These are phyloP conservation scores for Indri indri DNA, from an alignment of 2,113 vertebrate genomes.

Conservation along the genomic window DNA sequence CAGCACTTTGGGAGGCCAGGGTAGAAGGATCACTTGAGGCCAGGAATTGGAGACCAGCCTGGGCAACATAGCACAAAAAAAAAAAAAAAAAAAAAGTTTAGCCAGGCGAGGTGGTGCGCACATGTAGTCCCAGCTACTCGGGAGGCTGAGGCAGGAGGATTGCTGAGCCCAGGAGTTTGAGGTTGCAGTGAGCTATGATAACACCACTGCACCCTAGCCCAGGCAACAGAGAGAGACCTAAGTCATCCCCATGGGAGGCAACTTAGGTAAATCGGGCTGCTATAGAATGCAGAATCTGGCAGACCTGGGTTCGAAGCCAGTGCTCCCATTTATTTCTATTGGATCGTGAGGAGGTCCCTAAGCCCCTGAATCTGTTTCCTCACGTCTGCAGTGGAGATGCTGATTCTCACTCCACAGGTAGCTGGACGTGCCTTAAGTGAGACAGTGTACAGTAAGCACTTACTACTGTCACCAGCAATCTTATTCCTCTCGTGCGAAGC, in stretches of 20 bases:
- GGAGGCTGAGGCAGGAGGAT: too few species aligned
- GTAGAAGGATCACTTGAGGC: too few species aligned
- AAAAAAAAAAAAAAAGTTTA: too few species aligned
- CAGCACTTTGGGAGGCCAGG: too few species aligned
- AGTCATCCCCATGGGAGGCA: background rate
- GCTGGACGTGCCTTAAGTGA: background rate
- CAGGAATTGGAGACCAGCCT: too few species aligned
- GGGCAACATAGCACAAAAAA: too few species aligned
- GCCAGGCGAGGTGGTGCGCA: too few species aligned
- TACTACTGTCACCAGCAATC: background rate
- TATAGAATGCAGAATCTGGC: background rate
- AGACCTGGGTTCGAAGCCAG: background rate
- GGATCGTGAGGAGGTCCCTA: background rate
- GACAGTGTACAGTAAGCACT: background rate
- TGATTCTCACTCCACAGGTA: background rate
- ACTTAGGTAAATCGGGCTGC: background rate
- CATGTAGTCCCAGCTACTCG: too few species aligned
- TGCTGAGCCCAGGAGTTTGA: too few species aligned
- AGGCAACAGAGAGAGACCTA: background rate
- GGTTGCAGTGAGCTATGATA: too few species aligned
- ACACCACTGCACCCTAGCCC: too few species aligned
- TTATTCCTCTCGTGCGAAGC: background rate
- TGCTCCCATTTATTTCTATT: background rate
- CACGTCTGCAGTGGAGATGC: background rate
- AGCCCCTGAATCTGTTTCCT: background rate